Conservation (phyloP, 2,797 vertebrate genomes). For the Sciaenops ocellatus region DNA sequence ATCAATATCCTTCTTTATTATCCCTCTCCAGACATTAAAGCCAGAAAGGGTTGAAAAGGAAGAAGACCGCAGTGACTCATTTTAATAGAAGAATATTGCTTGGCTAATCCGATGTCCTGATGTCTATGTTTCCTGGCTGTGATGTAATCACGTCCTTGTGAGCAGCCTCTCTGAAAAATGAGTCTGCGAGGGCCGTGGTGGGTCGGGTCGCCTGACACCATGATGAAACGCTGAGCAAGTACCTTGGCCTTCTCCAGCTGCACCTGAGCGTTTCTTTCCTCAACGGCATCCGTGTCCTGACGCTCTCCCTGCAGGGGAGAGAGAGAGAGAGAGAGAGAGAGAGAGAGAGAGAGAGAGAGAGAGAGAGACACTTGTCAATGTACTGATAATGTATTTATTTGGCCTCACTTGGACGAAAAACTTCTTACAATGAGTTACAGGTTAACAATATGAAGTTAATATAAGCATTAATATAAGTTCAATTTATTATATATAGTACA, state of each 20-base stretch:
- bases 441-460: not conserved
- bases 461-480: no score
- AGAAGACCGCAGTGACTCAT: constrained; percentile 31
- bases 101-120: constrained; percentile 50
- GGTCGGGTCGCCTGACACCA: not conserved
- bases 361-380: not conserved
- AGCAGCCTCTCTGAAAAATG: constrained; percentile 35
- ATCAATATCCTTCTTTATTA: constrained; percentile 29
- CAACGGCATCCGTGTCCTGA: constrained; percentile 84
- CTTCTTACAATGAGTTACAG: not conserved
- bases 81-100: constrained; percentile 54
- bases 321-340: not conserved
- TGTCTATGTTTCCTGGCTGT: constrained; percentile 59
- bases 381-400: not conserved
- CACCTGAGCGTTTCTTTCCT: constrained; percentile 97
- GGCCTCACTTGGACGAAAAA: no score
- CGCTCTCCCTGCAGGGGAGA: constrained; percentile 80
- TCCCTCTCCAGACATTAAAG: constrained; percentile 15
- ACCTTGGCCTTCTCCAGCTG: constrained; percentile 99
- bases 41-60: constrained; percentile 16
- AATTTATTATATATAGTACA: no score
- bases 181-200: constrained; percentile 1
- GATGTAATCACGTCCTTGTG: constrained; percentile 57
- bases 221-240: constrained; percentile 57
- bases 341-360: constrained; percentile 3